Evolutionary conservation across 2,888 invertebrate genomes (phyloP).

Genomic region (Platerodrilus igneus): DNA sequence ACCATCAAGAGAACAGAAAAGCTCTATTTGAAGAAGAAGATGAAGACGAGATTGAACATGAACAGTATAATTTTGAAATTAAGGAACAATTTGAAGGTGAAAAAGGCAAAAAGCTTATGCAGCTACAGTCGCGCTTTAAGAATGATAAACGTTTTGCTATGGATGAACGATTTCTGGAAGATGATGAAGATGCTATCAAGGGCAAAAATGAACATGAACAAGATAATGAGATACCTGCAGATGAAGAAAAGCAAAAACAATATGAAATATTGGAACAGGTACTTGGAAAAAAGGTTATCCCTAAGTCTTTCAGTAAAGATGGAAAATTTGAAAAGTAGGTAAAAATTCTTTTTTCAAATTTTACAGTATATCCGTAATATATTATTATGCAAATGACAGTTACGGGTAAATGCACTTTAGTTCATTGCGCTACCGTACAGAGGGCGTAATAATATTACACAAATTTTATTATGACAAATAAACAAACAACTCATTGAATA

Average conservation of each 20-base stretch:
- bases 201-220: constrained; percentile 32
- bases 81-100: constrained; percentile 64
- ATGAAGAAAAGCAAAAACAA: constrained; percentile 46
- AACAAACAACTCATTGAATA: no score
- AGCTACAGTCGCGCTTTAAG: constrained; percentile 67
- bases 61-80: constrained; percentile 56
- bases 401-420: no score
- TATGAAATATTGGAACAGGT: constrained; percentile 50
- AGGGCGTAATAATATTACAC: background rate
- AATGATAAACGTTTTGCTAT: constrained; percentile 73
- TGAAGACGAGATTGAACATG: constrained; percentile 45
- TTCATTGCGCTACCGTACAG: background rate
- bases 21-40: constrained; percentile 22
- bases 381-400: no score
- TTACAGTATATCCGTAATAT: no score
- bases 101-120: constrained; percentile 62
- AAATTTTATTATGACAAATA: background rate
- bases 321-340: constrained; percentile 16
- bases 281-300: constrained; percentile 37
- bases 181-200: constrained; percentile 45
- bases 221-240: constrained; percentile 1
- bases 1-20: constrained; percentile 18
- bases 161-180: constrained; percentile 68
- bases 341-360: no score
- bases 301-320: constrained; percentile 12